Percentiles rank a stretch among this genome's conserved stretches.
Evolutionary conservation across 2,888 invertebrate genomes (phyloP).

Genomic region (Eucriotettix oculatus): DNA sequence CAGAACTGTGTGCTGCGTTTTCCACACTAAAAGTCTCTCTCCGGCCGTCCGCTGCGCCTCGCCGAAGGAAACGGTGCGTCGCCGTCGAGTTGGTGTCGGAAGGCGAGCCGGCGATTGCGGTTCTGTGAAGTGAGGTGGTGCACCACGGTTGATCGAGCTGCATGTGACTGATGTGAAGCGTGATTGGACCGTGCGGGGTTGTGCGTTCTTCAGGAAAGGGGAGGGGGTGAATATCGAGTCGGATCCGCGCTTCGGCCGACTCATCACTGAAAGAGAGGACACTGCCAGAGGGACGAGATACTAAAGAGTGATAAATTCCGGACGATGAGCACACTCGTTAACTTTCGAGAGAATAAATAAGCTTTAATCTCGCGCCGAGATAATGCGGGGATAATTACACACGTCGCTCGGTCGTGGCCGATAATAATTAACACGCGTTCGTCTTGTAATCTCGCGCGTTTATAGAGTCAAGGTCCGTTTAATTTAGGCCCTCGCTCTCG

Average conservation of each 20-base stretch:
- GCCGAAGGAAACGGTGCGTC: background rate
- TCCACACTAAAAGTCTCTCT: background rate
- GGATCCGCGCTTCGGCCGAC: no score
- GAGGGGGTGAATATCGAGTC: no score
- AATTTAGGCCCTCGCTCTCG: background rate
- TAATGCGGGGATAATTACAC: background rate
- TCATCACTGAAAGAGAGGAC: no score
- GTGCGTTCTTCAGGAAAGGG: no score
- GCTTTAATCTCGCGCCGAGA: background rate
- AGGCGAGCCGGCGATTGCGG: no score
- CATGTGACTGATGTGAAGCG: background rate
- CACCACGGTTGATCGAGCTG: background rate
- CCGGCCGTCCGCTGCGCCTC: background rate
- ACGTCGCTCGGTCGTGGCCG: background rate
- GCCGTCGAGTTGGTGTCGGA: no score
- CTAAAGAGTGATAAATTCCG: background rate
- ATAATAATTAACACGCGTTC: background rate
- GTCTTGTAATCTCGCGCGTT: background rate
- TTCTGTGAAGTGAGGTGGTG: background rate
- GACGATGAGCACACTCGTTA: background rate
- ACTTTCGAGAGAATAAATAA: background rate
- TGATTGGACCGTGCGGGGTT: no score
- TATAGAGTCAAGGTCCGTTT: background rate
- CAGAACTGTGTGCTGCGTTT: background rate
- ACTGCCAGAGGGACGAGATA: no score